Evolutionary conservation across 2,113 vertebrate species (phyloP).

Genomic region (Onychostoma macrolepis): DNA sequence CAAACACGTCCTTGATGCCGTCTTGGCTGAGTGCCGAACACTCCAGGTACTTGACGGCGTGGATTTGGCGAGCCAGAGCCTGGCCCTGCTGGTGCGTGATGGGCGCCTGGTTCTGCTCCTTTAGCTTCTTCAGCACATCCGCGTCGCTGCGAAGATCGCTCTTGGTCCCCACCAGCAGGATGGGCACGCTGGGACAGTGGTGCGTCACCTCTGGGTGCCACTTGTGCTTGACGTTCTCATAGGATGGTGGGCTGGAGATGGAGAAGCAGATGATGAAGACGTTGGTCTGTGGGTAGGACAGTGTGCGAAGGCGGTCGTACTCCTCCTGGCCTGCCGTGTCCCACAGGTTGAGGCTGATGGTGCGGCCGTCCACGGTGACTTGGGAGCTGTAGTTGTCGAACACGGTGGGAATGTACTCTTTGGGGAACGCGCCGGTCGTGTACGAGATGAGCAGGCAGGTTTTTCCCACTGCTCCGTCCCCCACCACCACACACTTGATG

Average conservation of each 20-base stretch:
- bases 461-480: conserved; percentile 52
- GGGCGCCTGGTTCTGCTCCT: conserved; percentile 90
- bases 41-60: conserved; percentile 90
- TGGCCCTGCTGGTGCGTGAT: conserved; percentile 86
- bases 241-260: conserved; percentile 92
- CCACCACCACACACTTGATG: conserved; percentile 61
- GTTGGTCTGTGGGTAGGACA: conserved; percentile 94
- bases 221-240: conserved; percentile 94
- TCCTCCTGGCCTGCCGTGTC: conserved; percentile 96
- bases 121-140: conserved; percentile 85
- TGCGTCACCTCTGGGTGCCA: conserved; percentile 96
- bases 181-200: conserved; percentile 91
- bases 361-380: conserved; percentile 84
- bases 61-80: conserved; percentile 89
- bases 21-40: conserved; percentile 95
- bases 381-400: conserved; percentile 63
- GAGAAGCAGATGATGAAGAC: conserved; percentile 97
- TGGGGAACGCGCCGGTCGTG: conserved; percentile 57
- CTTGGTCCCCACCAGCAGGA: conserved; percentile 95
- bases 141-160: conserved; percentile 89
- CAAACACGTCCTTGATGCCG: conserved; percentile 93
- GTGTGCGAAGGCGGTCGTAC: conserved; percentile 89
- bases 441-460: conserved; percentile 57
- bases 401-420: conserved; percentile 58
- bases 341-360: conserved; percentile 90